Base-by-base conservation (phyloP, 1,140 invertebrate species). In the Drosophila sp. region DNA sequence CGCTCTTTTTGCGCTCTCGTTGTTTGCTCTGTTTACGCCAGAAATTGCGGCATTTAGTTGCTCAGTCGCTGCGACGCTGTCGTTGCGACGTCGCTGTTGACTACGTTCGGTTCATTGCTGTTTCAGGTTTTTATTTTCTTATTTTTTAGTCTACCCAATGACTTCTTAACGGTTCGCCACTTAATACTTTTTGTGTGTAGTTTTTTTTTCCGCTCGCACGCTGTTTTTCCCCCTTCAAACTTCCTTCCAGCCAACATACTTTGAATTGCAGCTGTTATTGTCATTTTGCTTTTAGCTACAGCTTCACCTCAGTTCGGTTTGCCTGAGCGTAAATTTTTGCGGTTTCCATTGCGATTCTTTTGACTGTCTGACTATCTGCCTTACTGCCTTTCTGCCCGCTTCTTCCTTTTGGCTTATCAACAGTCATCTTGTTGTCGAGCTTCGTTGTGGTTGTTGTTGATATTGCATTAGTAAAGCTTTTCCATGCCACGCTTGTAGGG, bases 101-200 rank as follows among this genome's bases (percentile, higher is more conserved):
- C 36, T 27, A 38, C 36, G 36, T 13, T 45, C 36, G 59, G 58
- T 45, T 71, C 54, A 61, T 45, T 63, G 72, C 53, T 72, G 45
- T 75, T 69, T 89, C 71, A 86, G 64, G 64, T 71, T 84, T 38
- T 38, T 34, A 9, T 36, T 36, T 71, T 84, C 13, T 38, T 34
- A 9, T 36, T 36, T 36, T 38, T 84, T 86, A 61, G 21, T 78
- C 56, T 77, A 62, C 64, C 69, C 79, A 83, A 82, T 79, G 82
- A 82, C 82, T 86, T 86, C 78, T 87, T 87, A 87, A 87, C 82
- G 82, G 82, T 87, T 76, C 76, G 76, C 83, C 76, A 89, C 83
- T 89, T 87, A 87, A 87, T 82, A 72, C 82, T 69, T 72, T 83
- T 82, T 81, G 25, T 71, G 32, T 57, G 41, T 51, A 51, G 29